Percentiles rank a stretch among this genome's conserved stretches.
These are phyloP conservation scores for Spea bombifrons DNA, from an alignment of 2,113 vertebrate genomes.

Conservation along the genomic window DNA sequence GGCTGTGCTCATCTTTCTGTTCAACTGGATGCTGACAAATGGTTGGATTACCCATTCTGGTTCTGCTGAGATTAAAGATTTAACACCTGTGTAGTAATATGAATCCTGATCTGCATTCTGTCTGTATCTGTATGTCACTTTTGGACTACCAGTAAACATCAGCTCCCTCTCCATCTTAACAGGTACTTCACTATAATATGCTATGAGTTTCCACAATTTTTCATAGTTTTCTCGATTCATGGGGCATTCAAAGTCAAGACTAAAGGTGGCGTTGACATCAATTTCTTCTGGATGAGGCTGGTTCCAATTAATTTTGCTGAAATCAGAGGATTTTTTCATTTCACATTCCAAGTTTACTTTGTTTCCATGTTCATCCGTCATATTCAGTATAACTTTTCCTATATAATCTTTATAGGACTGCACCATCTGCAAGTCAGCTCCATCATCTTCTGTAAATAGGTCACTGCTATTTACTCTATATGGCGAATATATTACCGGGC, in stretches of 20 bases:
- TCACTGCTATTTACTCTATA: conserved; percentile 55
- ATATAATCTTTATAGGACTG: conserved; percentile 60
- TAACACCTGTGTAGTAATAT: conserved; percentile 84
- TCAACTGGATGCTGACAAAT: conserved; percentile 72
- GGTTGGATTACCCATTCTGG: conserved; percentile 85
- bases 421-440: conserved; percentile 50
- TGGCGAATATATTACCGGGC: conserved; percentile 69
- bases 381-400: conserved; percentile 73
- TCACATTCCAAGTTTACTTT: conserved; percentile 72
- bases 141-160: conserved; percentile 61
- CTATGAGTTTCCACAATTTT: conserved; percentile 83
- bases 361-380: conserved; percentile 85
- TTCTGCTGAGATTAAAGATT: conserved; percentile 65
- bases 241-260: conserved; percentile 73
- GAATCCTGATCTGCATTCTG: conserved; percentile 75
- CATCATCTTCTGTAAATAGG: conserved; percentile 49
- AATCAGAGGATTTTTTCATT: conserved; percentile 59
- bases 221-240: conserved; percentile 79
- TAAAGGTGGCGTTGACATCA: conserved; percentile 67
- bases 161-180: conserved; percentile 70
- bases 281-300: conserved; percentile 65
- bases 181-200: conserved; percentile 86
- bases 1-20: conserved; percentile 77
- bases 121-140: conserved; percentile 65
- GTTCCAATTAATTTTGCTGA: conserved; percentile 65